Evolutionary conservation across 2,113 vertebrate species (phyloP).

Genomic region (Toxotes chatareus): DNA sequence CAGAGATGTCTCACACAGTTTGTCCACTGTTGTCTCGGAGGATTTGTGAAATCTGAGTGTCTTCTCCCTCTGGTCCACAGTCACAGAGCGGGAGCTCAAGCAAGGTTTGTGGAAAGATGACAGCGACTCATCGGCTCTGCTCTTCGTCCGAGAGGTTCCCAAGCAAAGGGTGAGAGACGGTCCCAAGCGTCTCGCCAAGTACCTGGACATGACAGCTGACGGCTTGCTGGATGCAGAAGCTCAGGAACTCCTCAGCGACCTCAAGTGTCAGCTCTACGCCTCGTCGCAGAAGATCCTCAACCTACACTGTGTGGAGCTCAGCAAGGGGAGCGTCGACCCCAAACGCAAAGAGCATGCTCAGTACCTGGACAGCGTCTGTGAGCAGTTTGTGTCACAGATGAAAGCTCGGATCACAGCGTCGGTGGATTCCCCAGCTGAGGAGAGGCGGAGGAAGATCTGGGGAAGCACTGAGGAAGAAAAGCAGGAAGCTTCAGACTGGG

Average conservation of each 20-base stretch:
- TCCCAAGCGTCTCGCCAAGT: constrained; percentile 69
- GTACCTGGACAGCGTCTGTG: constrained; percentile 84
- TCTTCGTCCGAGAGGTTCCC: constrained; percentile 85
- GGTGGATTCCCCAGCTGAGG: rapidly evolving
- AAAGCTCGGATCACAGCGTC: constrained; percentile 74
- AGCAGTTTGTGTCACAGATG: constrained; percentile 84
- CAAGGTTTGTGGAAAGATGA: constrained; percentile 72
- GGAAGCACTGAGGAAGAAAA: constrained; percentile 33
- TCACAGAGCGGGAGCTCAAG: constrained; percentile 84
- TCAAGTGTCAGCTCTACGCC: constrained; percentile 80
- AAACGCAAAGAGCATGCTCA: constrained; percentile 76
- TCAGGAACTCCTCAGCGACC: constrained; percentile 75
- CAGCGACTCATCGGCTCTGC: constrained; percentile 36
- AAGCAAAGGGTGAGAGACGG: constrained; percentile 69
- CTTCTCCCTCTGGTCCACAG: constrained; percentile 68
- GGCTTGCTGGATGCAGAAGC: constrained; percentile 81
- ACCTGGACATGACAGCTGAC: constrained; percentile 74
- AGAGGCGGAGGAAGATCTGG: constrained; percentile 19
- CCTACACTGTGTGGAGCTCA: constrained; percentile 79
- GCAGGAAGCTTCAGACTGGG: constrained; percentile 4
- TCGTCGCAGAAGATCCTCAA: constrained; percentile 62
- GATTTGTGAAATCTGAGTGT: neutral
- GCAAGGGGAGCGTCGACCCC: constrained; percentile 72
- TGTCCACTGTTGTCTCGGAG: neutral
- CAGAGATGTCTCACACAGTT: neutral